These are phyloP conservation scores for Hypena proboscidalis DNA, from an alignment of 2,888 invertebrate species.

Conservation along the genomic window DNA sequence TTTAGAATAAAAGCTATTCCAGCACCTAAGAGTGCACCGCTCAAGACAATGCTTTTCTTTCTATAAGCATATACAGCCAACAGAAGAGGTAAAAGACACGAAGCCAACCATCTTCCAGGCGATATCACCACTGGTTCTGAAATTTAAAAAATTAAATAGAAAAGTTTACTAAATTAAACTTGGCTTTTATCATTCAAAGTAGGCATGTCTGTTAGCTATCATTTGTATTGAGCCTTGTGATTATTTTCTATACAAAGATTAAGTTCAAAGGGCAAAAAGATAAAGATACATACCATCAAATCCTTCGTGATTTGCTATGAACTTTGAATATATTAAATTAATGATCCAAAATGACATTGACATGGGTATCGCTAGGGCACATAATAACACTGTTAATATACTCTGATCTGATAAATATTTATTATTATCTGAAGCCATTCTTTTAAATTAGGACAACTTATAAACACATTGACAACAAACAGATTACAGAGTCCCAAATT, in stretches of 20 bases:
- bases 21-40: constrained; percentile 90
- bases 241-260: neutral
- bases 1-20: constrained; percentile 91
- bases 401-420: constrained; percentile 61
- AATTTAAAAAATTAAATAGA: constrained; percentile 4
- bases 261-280: neutral
- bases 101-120: constrained; percentile 87
- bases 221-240: neutral
- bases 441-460: too few species aligned
- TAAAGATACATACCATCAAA: constrained; percentile 78
- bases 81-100: constrained; percentile 87
- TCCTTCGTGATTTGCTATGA: constrained; percentile 77
- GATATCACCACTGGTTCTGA: constrained; percentile 86
- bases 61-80: constrained; percentile 88
- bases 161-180: neutral
- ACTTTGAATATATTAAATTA: constrained; percentile 88
- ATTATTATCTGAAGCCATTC: constrained; percentile 38
- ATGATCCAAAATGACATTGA: constrained; percentile 91
- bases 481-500: too few species aligned
- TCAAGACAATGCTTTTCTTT: constrained; percentile 88
- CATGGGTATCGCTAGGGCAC: constrained; percentile 89
- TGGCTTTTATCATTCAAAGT: too few species aligned
- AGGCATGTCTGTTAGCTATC: neutral
- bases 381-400: constrained; percentile 86
- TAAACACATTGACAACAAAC: too few species aligned